Evolutionary conservation across 2,797 vertebrate species (phyloP), one percentile per base, ranked within the genome.

Genomic region (Hoplostethus atlanticus): DNA sequence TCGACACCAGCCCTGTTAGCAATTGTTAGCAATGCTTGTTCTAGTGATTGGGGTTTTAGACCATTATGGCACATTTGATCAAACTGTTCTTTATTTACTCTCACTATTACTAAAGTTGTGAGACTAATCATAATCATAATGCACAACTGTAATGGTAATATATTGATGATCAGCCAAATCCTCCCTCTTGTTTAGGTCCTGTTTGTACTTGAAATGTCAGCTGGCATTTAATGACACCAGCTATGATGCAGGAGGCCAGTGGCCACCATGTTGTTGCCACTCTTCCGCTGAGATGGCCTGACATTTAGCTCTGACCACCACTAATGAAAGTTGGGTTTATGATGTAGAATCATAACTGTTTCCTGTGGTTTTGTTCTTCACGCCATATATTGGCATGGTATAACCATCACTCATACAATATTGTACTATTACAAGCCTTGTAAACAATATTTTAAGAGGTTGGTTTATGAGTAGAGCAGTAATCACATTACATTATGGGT

Each of bases 341-440:
- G 60, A 58, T 74, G 61, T 52, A 36, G 63, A 75, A 73, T 66
- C 70, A 76, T 72, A 77, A 81, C 57, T 50, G 80, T 73, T 90
- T 84, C 70, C 84, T 84, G 74, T 68, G 80, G 77, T 86, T 62
- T 12, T 6, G 58, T 64, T 81, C 72, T 79, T 88, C 71, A 69
- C 77, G 76, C 63, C 68, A 77, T 68, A 46, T 42, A 63, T 12
- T 79, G 83, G 71, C 71, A 79, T 30, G 64, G 67, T 70, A 61
- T 54, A 68, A 50, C 79, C 71, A 76, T 84, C 48, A 56, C 51
- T 78, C 67, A 62, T 61, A 53, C 85, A 60, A 74, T 61, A 51
- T 84, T 76, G 76, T 62, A 28, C 28, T 7, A 21, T 61, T 77
- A 60, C 52, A 81, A 76, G 75, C 73, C 46, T 28, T 28, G 28